Percentiles rank a stretch among this genome's conserved stretches.
Conservation (phyloP, 2,888 invertebrate genomes). For the Ichneumoninae sp. region DNA sequence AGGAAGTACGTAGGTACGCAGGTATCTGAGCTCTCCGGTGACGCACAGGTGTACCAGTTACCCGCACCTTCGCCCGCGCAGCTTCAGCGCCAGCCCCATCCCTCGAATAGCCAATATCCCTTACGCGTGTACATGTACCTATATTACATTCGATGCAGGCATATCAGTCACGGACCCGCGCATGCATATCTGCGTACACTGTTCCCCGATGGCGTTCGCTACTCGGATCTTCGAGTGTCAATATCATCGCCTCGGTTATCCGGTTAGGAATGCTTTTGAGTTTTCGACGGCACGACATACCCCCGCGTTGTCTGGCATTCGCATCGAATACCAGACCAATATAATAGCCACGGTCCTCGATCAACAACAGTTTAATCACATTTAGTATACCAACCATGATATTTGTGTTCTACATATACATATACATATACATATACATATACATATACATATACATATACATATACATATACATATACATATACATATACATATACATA, state of each 20-base stretch:
- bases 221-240: slow-evolving; percentile 79
- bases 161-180: slow-evolving; percentile 36
- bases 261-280: slow-evolving; percentile 82
- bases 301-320: background rate
- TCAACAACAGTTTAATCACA: slow-evolving; percentile 39
- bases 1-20: slow-evolving; percentile 45
- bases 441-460: too few relatives aligned
- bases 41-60: slow-evolving; percentile 50
- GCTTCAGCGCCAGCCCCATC: background rate
- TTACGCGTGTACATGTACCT: background rate
- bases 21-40: slow-evolving; percentile 34
- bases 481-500: too few relatives aligned
- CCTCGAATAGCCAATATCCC: slow-evolving; percentile 11
- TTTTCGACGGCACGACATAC: slow-evolving; percentile 31
- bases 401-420: background rate
- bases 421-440: too few relatives aligned
- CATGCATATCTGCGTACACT: slow-evolving; percentile 54
- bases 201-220: slow-evolving; percentile 58
- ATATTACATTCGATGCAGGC: slow-evolving; percentile 4
- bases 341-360: background rate
- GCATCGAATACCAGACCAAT: background rate
- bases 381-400: background rate
- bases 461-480: too few relatives aligned
- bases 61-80: slow-evolving; percentile 6
- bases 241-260: slow-evolving; percentile 80